Percentiles rank a stretch among this genome's conserved stretches.
Evolutionary conservation across 2,113 vertebrate species (phyloP).

Genomic region (Boleophthalmus pectinirostris): DNA sequence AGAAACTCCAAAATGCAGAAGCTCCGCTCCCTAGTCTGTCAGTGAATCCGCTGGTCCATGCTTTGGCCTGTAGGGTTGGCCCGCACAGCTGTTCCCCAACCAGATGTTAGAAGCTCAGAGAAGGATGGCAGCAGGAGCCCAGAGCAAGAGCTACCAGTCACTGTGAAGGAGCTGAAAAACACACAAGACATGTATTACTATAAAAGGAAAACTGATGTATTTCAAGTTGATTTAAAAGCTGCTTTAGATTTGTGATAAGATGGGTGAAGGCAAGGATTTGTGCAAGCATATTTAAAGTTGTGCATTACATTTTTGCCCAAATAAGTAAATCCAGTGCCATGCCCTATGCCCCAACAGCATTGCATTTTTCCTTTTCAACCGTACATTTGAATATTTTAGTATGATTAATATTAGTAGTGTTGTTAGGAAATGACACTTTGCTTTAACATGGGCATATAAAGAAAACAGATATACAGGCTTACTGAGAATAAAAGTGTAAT

Average conservation of each 20-base stretch:
- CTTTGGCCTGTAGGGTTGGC: conserved; percentile 18
- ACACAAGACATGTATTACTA: background rate
- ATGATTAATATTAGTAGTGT: background rate
- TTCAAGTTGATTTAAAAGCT: background rate
- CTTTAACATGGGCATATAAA: conserved; percentile 26
- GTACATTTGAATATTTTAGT: background rate
- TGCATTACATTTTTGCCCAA: background rate
- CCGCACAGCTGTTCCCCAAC: conserved; percentile 21
- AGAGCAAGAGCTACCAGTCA: conserved; percentile 13
- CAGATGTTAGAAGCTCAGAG: conserved; percentile 26
- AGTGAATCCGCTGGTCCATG: conserved; percentile 32
- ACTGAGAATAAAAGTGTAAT: background rate
- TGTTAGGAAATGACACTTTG: conserved; percentile 6
- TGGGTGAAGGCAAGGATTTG: background rate
- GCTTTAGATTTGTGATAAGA: background rate
- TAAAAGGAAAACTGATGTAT: background rate
- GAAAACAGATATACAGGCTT: conserved; percentile 2
- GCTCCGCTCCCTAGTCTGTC: conserved; percentile 15
- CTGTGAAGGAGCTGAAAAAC: conserved; percentile 5
- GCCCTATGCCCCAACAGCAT: background rate
- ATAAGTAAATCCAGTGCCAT: background rate
- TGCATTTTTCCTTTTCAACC: background rate
- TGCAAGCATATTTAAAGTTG: background rate
- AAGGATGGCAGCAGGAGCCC: conserved; percentile 22
- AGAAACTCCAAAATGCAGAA: conserved; percentile 9